Evolutionary conservation across 2,888 invertebrate genomes (phyloP).

Genomic region (Ceriagrion tenellum): DNA sequence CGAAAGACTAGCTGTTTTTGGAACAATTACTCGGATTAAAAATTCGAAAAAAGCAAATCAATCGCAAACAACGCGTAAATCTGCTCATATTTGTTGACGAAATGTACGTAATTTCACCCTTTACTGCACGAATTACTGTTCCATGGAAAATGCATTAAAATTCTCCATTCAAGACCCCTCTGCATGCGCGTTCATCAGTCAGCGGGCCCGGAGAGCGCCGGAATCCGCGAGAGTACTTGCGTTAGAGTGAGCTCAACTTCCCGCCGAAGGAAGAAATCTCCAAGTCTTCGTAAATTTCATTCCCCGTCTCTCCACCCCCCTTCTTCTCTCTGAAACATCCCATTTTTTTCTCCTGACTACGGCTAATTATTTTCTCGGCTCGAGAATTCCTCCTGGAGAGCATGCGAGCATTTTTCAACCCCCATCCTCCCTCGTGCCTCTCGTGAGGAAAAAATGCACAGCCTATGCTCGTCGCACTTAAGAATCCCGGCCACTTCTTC

Average conservation of each 20-base stretch:
- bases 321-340: neutral
- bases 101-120: too few species aligned
- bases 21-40: too few species aligned
- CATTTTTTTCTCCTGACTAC: neutral
- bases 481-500: neutral
- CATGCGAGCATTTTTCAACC: slow-evolving; percentile 16
- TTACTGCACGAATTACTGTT: too few species aligned
- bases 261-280: neutral
- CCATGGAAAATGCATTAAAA: too few species aligned
- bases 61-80: too few species aligned
- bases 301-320: neutral
- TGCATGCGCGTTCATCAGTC: neutral
- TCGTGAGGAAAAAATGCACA: neutral
- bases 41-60: too few species aligned
- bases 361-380: slow-evolving; percentile 9
- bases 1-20: too few species aligned
- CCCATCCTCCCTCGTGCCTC: neutral
- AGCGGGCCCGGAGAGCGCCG: neutral
- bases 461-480: neutral
- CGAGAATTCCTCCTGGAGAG: neutral
- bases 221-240: neutral
- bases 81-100: too few species aligned
- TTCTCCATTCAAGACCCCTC: too few species aligned
- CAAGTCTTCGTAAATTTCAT: neutral
- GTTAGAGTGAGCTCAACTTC: neutral